Conservation (phyloP, 1,140 invertebrate species). For the Drosophila tani region DNA sequence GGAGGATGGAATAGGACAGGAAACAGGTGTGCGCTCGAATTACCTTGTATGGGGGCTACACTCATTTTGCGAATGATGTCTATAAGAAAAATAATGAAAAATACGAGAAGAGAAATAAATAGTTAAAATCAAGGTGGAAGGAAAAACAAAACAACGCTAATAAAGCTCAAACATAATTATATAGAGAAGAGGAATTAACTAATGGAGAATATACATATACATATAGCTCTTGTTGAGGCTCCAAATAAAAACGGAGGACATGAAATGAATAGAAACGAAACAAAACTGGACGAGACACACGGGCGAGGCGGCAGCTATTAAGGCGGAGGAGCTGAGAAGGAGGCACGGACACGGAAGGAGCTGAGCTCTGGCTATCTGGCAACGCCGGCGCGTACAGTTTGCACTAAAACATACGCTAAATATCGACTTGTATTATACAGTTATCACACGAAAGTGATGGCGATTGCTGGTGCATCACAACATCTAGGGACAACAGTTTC, state of each 20-base stretch:
- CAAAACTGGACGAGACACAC: conserved; percentile 32
- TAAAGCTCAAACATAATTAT: conserved; percentile 23
- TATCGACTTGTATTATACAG: conserved; percentile 38
- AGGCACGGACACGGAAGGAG: conserved; percentile 24
- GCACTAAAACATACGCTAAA: conserved; percentile 40
- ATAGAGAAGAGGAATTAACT: neutral
- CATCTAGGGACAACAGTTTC: conserved; percentile 27
- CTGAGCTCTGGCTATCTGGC: conserved; percentile 10
- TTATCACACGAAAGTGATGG: conserved; percentile 12
- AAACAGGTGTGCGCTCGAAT: conserved; percentile 52
- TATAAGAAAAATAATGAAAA: conserved; percentile 84
- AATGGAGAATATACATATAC: conserved; percentile 17
- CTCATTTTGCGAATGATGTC: conserved; percentile 85
- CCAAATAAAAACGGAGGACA: conserved; percentile 21
- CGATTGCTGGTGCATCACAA: conserved; percentile 61
- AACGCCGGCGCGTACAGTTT: conserved; percentile 28
- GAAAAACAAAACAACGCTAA: conserved; percentile 25
- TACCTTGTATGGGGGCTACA: conserved; percentile 76
- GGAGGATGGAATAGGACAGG: conserved; percentile 4
- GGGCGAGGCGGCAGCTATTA: conserved; percentile 25
- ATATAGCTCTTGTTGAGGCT: conserved; percentile 14
- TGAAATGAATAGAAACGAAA: conserved; percentile 21
- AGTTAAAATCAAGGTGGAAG: conserved; percentile 33
- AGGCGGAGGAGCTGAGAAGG: conserved; percentile 30
- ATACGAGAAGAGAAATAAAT: conserved; percentile 67